Conservation (phyloP, 1,140 invertebrate genomes). For the Tribolium castaneum region DNA sequence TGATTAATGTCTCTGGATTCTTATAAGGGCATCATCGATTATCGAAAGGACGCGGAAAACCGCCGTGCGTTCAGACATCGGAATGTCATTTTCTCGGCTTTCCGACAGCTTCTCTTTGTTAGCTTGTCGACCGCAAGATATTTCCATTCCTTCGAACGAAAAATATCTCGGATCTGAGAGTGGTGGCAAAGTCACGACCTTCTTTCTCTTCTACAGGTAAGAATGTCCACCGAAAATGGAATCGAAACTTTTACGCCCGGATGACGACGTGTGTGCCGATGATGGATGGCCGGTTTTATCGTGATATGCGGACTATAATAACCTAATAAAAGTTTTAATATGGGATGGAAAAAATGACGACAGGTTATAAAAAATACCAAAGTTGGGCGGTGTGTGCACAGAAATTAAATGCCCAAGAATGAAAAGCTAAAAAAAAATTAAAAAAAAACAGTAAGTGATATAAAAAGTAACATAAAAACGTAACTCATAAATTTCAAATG, state of each 20-base stretch:
- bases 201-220: background rate
- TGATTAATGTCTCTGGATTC: conserved; percentile 42
- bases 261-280: background rate
- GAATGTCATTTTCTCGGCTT: conserved; percentile 52
- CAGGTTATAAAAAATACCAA: background rate
- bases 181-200: background rate
- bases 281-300: conserved; percentile 29
- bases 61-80: conserved; percentile 49
- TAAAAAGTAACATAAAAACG: no score
- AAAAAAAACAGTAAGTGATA: no score
- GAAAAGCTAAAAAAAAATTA: no score
- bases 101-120: conserved; percentile 49
- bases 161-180: conserved; percentile 38
- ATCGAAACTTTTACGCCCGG: background rate
- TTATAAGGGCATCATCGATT: conserved; percentile 24
- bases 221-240: conserved; percentile 24
- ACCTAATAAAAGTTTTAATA: conserved; percentile 31
- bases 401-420: no score
- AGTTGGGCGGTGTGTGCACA: no score
- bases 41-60: conserved; percentile 15
- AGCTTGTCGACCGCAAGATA: conserved; percentile 53
- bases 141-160: conserved; percentile 45
- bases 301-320: conserved; percentile 5
- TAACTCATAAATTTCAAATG: no score
- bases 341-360: background rate